phyloP scores from a whole-genome alignment of 2,888 invertebrate genomes.

The Gibbula magus region DNA sequence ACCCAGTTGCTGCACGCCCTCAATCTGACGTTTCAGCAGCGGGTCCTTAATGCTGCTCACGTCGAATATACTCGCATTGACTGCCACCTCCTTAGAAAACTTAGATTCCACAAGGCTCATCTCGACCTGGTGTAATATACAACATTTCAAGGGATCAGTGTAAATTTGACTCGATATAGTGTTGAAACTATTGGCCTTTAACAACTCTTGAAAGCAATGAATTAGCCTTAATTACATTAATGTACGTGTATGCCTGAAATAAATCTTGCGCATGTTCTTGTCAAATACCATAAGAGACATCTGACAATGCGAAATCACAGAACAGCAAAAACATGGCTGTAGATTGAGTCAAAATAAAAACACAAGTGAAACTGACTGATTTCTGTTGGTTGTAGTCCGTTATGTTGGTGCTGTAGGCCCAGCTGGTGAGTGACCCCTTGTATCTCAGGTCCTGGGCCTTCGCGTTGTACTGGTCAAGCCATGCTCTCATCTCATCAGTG shows the following conservation, averaged over 20 bases:
- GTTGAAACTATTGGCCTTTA: too few relatives aligned
- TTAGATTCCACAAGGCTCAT: constrained; percentile 52
- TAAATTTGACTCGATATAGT: too few relatives aligned
- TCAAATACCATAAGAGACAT: too few relatives aligned
- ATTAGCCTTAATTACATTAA: too few relatives aligned
- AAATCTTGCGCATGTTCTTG: too few relatives aligned
- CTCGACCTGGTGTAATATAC: constrained; percentile 49
- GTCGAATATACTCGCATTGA: constrained; percentile 83
- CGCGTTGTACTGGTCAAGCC: constrained; percentile 42
- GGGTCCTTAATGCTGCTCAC: constrained; percentile 85
- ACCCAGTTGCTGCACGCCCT: constrained; percentile 83
- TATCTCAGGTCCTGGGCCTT: constrained; percentile 33
- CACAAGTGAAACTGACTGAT: not conserved
- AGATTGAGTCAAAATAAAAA: too few relatives aligned
- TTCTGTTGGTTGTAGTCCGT: constrained; percentile 45
- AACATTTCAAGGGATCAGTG: too few relatives aligned
- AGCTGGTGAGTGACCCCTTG: constrained; percentile 40
- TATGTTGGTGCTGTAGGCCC: constrained; percentile 67
- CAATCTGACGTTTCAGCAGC: constrained; percentile 84
- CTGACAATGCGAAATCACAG: too few relatives aligned
- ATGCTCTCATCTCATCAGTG: constrained; percentile 39
- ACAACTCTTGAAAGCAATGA: too few relatives aligned
- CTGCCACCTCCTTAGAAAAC: constrained; percentile 86
- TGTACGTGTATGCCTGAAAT: too few relatives aligned
- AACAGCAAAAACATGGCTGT: too few relatives aligned